Evolutionary conservation across 2,797 vertebrate genomes (phyloP).

Genomic region (Percopsis omiscomaycus): DNA sequence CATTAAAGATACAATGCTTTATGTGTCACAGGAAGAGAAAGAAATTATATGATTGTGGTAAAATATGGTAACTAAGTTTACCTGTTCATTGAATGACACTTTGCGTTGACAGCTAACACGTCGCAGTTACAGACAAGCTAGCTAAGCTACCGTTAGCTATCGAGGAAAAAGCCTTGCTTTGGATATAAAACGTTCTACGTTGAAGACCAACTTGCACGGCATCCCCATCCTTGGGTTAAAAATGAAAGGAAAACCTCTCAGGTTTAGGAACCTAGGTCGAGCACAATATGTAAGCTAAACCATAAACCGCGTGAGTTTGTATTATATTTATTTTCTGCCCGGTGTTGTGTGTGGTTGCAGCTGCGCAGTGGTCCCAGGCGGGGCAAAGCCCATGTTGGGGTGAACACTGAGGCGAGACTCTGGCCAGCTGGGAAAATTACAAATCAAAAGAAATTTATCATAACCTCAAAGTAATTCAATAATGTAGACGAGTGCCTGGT

Average conservation of each 20-base stretch:
- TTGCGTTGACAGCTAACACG: conserved; percentile 21
- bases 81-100: conserved; percentile 12
- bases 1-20: no score
- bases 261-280: neutral
- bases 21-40: neutral
- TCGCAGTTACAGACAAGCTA: conserved; percentile 32
- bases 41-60: neutral
- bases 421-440: no score
- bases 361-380: conserved; percentile 6
- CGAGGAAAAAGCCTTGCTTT: conserved; percentile 39
- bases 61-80: neutral
- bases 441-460: neutral
- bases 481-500: no score
- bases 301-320: neutral
- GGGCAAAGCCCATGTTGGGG: no score
- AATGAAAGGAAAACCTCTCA: rapidly evolving
- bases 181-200: conserved; percentile 33
- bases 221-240: conserved; percentile 36
- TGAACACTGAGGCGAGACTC: no score
- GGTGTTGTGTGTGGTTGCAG: neutral
- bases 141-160: conserved; percentile 52
- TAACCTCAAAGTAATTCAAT: no score
- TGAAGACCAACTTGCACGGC: conserved; percentile 17
- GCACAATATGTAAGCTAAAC: neutral
- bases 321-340: conserved; percentile 17